These are phyloP conservation scores for Sebastes flavidus DNA, from an alignment of 2,797 vertebrate species.

Conservation along the genomic window DNA sequence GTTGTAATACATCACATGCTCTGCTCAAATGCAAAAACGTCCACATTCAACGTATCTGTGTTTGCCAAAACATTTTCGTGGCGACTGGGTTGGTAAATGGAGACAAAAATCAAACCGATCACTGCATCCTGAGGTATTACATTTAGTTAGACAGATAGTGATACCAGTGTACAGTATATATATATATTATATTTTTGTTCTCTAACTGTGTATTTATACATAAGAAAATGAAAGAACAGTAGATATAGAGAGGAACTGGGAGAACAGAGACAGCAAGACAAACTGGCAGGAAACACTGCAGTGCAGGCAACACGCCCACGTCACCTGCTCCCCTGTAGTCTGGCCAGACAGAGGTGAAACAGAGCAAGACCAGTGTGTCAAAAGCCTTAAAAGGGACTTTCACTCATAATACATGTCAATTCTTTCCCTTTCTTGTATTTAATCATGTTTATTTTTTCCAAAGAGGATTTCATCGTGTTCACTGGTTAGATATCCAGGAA, in stretches of 20 bases:
- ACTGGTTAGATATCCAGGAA: background rate
- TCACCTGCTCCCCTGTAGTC: constrained; percentile 24
- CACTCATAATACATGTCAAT: background rate
- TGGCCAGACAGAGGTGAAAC: constrained; percentile 19
- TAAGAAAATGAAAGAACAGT: background rate
- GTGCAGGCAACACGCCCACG: constrained; percentile 33
- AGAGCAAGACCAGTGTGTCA: background rate
- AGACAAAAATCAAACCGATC: background rate
- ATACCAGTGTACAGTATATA: background rate
- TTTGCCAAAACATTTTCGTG: background rate
- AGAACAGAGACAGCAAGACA: background rate
- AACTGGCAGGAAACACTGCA: constrained; percentile 40
- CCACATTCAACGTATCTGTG: background rate
- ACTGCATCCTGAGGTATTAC: background rate
- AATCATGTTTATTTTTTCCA: accelerated
- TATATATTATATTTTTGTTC: too few species aligned
- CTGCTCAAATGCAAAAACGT: background rate
- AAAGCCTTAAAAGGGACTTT: background rate
- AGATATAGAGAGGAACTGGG: background rate
- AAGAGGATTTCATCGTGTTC: background rate
- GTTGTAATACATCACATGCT: background rate
- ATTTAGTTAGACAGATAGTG: background rate
- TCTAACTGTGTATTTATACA: background rate
- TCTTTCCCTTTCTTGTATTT: background rate
- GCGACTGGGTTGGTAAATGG: background rate